Evolutionary conservation across 2,113 vertebrate genomes (phyloP).

Genomic region (Sminthopsis crassicaudata): DNA sequence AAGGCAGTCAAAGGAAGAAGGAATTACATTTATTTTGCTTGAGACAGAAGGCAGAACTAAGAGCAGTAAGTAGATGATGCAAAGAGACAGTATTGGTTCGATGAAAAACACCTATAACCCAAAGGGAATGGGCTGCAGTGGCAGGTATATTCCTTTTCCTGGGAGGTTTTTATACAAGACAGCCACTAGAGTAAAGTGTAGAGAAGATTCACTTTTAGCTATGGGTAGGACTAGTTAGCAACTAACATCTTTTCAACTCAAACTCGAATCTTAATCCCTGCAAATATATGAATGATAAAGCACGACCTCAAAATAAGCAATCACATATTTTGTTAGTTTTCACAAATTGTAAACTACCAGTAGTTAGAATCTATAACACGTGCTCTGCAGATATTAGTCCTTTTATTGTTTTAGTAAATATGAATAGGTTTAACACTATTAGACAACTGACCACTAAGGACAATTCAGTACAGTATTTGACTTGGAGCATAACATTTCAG

Average conservation of each 20-base stretch:
- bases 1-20: neutral
- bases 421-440: conserved; percentile 29
- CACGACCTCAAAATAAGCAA: conserved; percentile 2
- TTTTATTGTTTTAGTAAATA: conserved; percentile 38
- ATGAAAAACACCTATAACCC: neutral
- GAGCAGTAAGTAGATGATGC: neutral
- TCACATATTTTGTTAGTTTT: conserved; percentile 21
- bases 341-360: conserved; percentile 3
- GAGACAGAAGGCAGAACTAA: neutral
- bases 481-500: conserved; percentile 11
- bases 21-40: neutral
- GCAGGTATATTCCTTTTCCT: neutral
- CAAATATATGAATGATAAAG: neutral
- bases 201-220: neutral
- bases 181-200: neutral
- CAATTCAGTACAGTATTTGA: conserved; percentile 18
- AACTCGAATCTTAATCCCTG: neutral
- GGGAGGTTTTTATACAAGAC: neutral
- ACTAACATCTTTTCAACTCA: neutral
- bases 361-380: conserved; percentile 11
- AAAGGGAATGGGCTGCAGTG: neutral
- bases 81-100: neutral
- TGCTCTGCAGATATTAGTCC: neutral
- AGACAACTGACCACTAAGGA: neutral
- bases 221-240: neutral